A percentile compares a stretch with the other conserved stretches of the same genome.
phyloP scores from a whole-genome alignment of 2,797 vertebrate species.

The Tragelaphus eurycerus region DNA sequence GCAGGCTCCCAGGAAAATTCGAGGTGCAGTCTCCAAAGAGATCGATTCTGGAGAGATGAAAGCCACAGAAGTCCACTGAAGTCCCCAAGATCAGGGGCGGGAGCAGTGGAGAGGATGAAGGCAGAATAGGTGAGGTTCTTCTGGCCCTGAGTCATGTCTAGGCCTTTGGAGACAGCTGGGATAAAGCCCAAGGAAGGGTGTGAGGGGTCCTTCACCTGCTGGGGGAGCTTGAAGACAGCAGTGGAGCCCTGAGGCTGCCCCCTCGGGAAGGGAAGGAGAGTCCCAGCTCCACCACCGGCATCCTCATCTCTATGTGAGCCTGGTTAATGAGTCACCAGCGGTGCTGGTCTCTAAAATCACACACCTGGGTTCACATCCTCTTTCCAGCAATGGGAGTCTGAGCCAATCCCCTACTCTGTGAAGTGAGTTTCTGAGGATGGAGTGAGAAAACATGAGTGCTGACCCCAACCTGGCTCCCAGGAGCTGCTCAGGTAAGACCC shows the following conservation, averaged over 20 bases:
- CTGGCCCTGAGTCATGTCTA: not conserved
- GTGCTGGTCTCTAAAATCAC: not conserved
- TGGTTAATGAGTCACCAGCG: not conserved
- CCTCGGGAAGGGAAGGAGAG: fast-evolving
- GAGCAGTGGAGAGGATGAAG: not conserved
- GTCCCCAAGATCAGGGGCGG: not conserved
- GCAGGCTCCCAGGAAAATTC: not conserved
- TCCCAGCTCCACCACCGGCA: not conserved
- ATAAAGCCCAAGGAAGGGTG: not conserved
- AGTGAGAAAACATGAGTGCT: not conserved
- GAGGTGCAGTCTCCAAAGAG: not conserved
- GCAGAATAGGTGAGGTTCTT: not conserved
- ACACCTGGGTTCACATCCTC: not conserved
- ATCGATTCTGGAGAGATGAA: not conserved
- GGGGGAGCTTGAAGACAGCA: not conserved
- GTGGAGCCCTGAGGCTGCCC: not conserved
- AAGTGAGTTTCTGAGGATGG: not conserved
- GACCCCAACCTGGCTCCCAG: not conserved
- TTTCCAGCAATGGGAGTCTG: not conserved
- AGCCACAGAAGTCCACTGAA: not conserved
- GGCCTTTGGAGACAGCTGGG: not conserved
- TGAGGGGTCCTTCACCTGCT: not conserved
- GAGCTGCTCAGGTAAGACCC: not conserved
- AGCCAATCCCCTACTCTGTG: not conserved
- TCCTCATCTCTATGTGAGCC: not conserved